Percentiles rank a stretch among this genome's conserved stretches.
These are phyloP conservation scores for Channa maculata DNA, from an alignment of 2,113 vertebrate genomes.

Conservation along the genomic window DNA sequence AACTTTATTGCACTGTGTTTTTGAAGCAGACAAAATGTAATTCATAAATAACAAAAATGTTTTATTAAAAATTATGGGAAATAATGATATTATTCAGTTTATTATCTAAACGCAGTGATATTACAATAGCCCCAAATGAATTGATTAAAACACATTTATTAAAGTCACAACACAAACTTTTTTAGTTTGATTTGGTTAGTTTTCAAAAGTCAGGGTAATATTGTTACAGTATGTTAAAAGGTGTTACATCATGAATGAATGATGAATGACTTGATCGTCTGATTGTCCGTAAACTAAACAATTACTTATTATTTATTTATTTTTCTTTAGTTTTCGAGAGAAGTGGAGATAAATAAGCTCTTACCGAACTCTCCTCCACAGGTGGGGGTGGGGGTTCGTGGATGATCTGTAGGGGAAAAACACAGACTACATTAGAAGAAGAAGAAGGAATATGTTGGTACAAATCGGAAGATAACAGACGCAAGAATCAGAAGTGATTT, in stretches of 20 bases:
- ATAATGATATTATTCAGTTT: not conserved
- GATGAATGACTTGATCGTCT: too few relatives aligned
- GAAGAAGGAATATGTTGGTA: not conserved
- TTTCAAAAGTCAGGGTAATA: too few relatives aligned
- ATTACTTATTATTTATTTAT: not conserved
- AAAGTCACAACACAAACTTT: too few relatives aligned
- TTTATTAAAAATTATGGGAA: slow-evolving; percentile 7
- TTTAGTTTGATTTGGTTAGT: too few relatives aligned
- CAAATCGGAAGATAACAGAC: slow-evolving; percentile 26
- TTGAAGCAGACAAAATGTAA: not conserved
- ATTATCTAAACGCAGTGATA: too few relatives aligned
- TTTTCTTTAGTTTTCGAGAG: not conserved
- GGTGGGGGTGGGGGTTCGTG: slow-evolving; percentile 82
- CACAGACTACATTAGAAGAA: not conserved
- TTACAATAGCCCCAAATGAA: too few relatives aligned
- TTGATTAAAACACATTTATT: too few relatives aligned
- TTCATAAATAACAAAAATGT: not conserved
- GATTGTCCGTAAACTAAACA: too few relatives aligned
- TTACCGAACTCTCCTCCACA: slow-evolving; percentile 83
- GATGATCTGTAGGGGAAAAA: slow-evolving; percentile 77
- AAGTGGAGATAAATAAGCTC: slow-evolving; percentile 27
- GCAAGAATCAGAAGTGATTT: slow-evolving; percentile 28
- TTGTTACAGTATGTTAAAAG: too few relatives aligned
- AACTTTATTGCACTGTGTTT: not conserved
- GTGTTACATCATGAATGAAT: too few relatives aligned